phyloP scores from a whole-genome alignment of 2,888 invertebrate genomes.

The Polylopha cassiicola region DNA sequence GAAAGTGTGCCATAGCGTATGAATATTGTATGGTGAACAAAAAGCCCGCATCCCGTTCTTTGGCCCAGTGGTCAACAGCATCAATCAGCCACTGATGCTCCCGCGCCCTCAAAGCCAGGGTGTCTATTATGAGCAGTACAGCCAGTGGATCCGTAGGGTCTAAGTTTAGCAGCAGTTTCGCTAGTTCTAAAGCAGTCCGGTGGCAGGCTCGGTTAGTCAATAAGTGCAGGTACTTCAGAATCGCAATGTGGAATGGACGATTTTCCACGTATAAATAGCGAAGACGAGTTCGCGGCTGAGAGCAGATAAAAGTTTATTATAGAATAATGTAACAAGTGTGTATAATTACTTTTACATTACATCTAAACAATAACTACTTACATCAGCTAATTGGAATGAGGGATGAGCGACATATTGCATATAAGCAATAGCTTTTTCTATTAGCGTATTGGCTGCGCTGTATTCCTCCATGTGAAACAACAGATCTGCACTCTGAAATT shows the following conservation, averaged over 20 bases:
- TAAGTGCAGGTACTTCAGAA: conserved; percentile 86
- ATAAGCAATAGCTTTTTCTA: conserved; percentile 43
- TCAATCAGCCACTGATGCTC: conserved; percentile 83
- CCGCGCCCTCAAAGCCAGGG: conserved; percentile 84
- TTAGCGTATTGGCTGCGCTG: conserved; percentile 30
- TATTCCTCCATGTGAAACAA: conserved; percentile 43
- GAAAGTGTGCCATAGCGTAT: conserved; percentile 46
- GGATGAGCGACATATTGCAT: conserved; percentile 46
- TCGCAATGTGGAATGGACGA: conserved; percentile 73
- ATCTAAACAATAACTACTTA: no score
- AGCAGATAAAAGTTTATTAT: conserved; percentile 22
- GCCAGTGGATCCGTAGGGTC: conserved; percentile 88
- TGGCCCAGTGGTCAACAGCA: conserved; percentile 36
- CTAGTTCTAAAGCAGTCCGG: conserved; percentile 89
- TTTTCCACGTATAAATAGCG: conserved; percentile 51
- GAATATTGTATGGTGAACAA: conserved; percentile 55
- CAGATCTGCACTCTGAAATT: conserved; percentile 40
- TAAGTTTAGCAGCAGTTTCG: conserved; percentile 86
- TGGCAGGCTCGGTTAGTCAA: conserved; percentile 88
- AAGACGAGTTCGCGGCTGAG: conserved; percentile 46
- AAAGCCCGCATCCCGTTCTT: conserved; percentile 33
- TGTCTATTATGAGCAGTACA: conserved; percentile 85
- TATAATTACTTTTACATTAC: no score
- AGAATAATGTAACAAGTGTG: neutral
- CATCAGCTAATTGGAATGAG: conserved; percentile 44